Evolutionary conservation across 2,113 vertebrate genomes (phyloP).

Genomic region (Desmodus rotundus): DNA sequence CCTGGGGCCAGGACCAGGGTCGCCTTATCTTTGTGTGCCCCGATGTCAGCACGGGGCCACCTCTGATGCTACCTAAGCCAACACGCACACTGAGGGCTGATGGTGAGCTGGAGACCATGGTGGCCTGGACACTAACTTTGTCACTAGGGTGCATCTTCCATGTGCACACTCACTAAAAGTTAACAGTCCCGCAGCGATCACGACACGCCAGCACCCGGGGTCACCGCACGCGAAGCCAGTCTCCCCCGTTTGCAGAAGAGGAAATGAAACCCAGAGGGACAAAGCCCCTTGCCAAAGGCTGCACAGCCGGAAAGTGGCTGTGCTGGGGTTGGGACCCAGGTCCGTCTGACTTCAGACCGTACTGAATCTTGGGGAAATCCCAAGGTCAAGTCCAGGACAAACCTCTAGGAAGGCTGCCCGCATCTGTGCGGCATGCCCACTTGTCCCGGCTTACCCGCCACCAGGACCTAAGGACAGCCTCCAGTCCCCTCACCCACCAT

Average conservation of each 20-base stretch:
- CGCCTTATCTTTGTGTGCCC: background rate
- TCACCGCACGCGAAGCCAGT: rapidly evolving
- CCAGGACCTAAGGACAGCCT: rapidly evolving
- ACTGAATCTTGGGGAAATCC: background rate
- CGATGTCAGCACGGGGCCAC: rapidly evolving
- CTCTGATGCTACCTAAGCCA: rapidly evolving
- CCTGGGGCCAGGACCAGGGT: background rate
- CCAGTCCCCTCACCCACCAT: rapidly evolving
- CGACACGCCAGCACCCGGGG: rapidly evolving
- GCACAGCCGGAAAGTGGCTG: rapidly evolving
- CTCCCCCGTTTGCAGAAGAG: background rate
- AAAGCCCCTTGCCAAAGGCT: background rate
- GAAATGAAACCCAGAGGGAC: background rate
- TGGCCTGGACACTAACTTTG: no score
- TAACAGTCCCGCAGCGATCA: rapidly evolving
- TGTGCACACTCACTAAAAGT: rapidly evolving
- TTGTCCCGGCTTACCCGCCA: background rate
- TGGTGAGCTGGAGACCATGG: rapidly evolving
- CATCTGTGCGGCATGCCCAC: rapidly evolving
- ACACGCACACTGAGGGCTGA: rapidly evolving
- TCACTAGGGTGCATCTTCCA: background rate
- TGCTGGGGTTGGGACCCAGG: background rate
- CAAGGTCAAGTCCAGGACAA: background rate
- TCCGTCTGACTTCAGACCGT: background rate
- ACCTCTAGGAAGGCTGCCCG: rapidly evolving